These are phyloP conservation scores for Ispidina picta DNA, from an alignment of 2,797 vertebrate genomes.

Conservation along the genomic window DNA sequence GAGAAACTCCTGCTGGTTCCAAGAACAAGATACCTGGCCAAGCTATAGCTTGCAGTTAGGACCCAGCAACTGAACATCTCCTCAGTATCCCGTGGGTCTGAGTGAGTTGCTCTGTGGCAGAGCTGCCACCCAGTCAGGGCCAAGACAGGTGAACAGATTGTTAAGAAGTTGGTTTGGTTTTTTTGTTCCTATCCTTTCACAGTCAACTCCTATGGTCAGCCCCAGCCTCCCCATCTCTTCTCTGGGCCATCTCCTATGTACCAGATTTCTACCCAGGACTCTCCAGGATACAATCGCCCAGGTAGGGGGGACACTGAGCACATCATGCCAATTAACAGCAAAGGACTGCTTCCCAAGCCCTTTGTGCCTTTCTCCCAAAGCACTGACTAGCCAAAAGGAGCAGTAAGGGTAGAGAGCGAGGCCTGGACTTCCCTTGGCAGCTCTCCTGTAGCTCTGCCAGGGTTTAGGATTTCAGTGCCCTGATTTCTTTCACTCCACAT, in stretches of 20 bases:
- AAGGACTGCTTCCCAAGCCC: neutral
- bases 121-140: neutral
- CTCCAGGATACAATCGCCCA: constrained; percentile 80
- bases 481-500: neutral
- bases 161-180: neutral
- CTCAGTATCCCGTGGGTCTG: constrained; percentile 36
- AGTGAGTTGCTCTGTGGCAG: constrained; percentile 32
- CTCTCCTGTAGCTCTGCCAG: neutral
- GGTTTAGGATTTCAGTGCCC: neutral
- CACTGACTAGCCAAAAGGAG: neutral
- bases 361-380: neutral
- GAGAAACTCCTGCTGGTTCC: constrained; percentile 44
- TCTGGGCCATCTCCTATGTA: constrained; percentile 82
- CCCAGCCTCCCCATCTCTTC: constrained; percentile 80
- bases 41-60: constrained; percentile 38
- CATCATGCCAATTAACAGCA: neutral
- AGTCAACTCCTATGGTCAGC: constrained; percentile 83
- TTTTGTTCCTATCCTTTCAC: neutral
- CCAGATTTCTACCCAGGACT: constrained; percentile 80
- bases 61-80: constrained; percentile 14
- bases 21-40: constrained; percentile 20
- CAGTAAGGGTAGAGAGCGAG: neutral
- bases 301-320: constrained; percentile 61
- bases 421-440: neutral
- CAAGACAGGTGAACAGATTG: neutral